phyloP scores from a whole-genome alignment of 2,888 invertebrate species.

The Alcis repandata region DNA sequence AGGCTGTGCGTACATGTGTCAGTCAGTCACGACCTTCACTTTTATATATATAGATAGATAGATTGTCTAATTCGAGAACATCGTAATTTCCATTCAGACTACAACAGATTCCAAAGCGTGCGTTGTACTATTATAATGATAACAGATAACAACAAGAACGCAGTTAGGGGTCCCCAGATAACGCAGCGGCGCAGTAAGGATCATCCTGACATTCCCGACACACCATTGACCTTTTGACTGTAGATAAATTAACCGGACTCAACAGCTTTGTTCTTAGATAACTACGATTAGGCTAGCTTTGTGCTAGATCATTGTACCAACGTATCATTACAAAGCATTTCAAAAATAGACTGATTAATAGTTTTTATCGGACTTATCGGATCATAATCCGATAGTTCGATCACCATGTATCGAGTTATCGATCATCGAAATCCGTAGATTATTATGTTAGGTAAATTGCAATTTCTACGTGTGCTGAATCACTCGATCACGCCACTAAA shows the following conservation, averaged over 20 bases:
- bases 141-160: constrained; percentile 34
- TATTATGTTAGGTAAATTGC: neutral
- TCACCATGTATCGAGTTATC: neutral
- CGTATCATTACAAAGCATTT: neutral
- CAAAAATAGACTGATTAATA: too few relatives aligned
- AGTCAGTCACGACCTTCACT: too few relatives aligned
- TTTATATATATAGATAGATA: too few relatives aligned
- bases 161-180: constrained; percentile 49
- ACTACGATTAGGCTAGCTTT: neutral
- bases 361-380: neutral
- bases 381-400: neutral
- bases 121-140: constrained; percentile 7
- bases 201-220: constrained; percentile 19
- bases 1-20: too few relatives aligned
- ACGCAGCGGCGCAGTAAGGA: constrained; percentile 37
- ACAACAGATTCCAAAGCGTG: neutral
- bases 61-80: neutral
- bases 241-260: constrained; percentile 43
- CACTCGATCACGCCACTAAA: constrained; percentile 4
- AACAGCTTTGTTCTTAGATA: constrained; percentile 17
- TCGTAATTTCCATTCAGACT: constrained; percentile 2
- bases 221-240: constrained; percentile 41
- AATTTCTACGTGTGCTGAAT: constrained; percentile 4
- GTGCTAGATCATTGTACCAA: constrained; percentile 16
- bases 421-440: constrained; percentile 6